phyloP scores from a whole-genome alignment of 23 tunicate species.

The Phallusia fumigata region DNA sequence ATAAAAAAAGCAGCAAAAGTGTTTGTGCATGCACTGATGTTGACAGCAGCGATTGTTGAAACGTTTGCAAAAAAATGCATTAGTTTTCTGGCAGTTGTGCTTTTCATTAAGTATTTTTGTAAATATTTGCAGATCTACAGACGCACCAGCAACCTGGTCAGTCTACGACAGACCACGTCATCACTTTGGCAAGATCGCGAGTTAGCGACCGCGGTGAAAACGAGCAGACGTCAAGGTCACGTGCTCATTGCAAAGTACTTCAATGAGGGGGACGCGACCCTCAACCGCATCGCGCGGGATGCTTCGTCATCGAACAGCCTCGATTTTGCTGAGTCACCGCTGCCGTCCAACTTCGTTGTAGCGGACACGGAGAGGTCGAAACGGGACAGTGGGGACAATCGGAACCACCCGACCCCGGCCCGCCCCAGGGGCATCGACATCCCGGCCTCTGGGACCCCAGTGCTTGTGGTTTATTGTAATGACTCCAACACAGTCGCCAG shows the following conservation, averaged over 20 bases:
- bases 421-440: not conserved
- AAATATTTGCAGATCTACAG: conserved; percentile 37
- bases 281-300: conserved; percentile 15
- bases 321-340: not conserved
- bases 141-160: conserved; percentile 38
- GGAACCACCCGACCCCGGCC: conserved; percentile 11
- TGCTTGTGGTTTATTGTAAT: conserved; percentile 68
- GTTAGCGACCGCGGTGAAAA: conserved; percentile 23
- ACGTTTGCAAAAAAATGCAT: too few species aligned
- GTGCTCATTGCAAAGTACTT: conserved; percentile 59
- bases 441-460: conserved; percentile 14
- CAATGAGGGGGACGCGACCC: not conserved
- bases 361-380: conserved; percentile 47
- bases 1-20: too few species aligned
- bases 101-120: too few species aligned
- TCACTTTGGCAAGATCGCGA: conserved; percentile 48
- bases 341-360: conserved; percentile 45
- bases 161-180: conserved; percentile 25
- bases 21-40: too few species aligned
- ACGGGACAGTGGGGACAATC: conserved; percentile 46
- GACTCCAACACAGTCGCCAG: conserved; percentile 39
- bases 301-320: not conserved
- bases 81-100: too few species aligned
- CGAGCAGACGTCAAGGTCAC: conserved; percentile 36
- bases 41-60: too few species aligned